Conservation (phyloP, 2,113 vertebrate species). For the Ovis aries region DNA sequence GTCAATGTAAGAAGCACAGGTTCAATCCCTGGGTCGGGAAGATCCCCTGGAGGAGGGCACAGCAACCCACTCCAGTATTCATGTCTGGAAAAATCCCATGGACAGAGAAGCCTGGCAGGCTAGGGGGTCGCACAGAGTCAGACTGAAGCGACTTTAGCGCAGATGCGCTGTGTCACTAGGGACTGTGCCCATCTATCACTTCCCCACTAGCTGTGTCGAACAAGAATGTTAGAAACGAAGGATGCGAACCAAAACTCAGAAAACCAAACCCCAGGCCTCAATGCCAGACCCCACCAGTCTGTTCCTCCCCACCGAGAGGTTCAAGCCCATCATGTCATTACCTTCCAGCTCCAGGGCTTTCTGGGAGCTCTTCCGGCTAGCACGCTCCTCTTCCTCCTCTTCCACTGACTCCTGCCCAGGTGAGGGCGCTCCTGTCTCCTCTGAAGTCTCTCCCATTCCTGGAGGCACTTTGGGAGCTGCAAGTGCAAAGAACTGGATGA, state of each 20-base stretch:
- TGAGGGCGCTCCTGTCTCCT: not conserved
- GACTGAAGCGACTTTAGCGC: not conserved
- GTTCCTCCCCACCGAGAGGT: not conserved
- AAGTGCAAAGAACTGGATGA: conserved; percentile 30
- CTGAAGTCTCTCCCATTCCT: conserved; percentile 29
- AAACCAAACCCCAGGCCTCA: not conserved
- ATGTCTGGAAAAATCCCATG: not conserved
- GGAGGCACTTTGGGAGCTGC: conserved; percentile 29
- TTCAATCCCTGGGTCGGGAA: not conserved
- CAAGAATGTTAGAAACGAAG: not conserved
- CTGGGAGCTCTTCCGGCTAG: conserved; percentile 44
- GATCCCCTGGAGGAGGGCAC: not conserved
- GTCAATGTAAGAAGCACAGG: not conserved
- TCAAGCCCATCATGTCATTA: conserved; percentile 28
- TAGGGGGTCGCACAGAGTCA: not conserved
- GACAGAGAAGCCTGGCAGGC: not conserved
- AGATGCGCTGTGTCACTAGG: not conserved
- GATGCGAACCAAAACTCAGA: not conserved
- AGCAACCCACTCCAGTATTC: not conserved
- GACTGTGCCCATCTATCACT: not conserved
- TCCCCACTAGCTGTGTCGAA: not conserved
- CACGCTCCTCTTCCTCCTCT: conserved; percentile 46
- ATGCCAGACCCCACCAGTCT: not conserved
- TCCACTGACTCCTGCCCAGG: conserved; percentile 37
- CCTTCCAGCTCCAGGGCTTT: conserved; percentile 67